These are phyloP conservation scores for Dolichopus griseipennis DNA, from an alignment of 2,888 invertebrate genomes.

Conservation along the genomic window DNA sequence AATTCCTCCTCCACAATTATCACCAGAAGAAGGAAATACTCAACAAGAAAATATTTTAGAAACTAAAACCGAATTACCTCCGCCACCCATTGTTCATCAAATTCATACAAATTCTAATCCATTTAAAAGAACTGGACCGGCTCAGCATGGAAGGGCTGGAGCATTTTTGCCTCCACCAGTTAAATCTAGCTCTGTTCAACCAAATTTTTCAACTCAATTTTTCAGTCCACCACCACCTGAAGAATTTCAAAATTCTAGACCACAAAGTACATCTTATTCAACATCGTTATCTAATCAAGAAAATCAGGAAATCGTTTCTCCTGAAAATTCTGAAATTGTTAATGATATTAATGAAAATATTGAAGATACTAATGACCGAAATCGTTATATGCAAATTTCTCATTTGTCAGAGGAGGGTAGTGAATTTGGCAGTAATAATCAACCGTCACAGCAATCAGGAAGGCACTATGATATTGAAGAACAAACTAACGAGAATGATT, in stretches of 20 bases:
- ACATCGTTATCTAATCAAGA: neutral
- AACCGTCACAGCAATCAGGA: slow-evolving; percentile 17
- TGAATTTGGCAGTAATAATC: slow-evolving; percentile 23
- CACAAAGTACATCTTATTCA: slow-evolving; percentile 26
- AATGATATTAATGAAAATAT: slow-evolving; percentile 34
- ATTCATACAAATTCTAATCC: slow-evolving; percentile 18
- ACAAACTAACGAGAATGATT: slow-evolving; percentile 39
- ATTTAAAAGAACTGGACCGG: slow-evolving; percentile 20
- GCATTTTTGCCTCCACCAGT: slow-evolving; percentile 16
- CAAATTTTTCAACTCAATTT: slow-evolving; percentile 29
- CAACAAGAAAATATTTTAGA: slow-evolving; percentile 10
- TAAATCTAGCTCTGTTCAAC: slow-evolving; percentile 17
- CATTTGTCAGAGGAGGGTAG: slow-evolving; percentile 54
- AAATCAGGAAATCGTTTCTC: slow-evolving; percentile 51
- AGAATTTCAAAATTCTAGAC: slow-evolving; percentile 39
- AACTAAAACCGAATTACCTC: slow-evolving; percentile 18
- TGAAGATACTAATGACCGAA: slow-evolving; percentile 53
- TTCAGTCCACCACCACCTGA: slow-evolving; percentile 30
- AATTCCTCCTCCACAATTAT: slow-evolving; percentile 21
- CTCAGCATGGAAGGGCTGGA: slow-evolving; percentile 16
- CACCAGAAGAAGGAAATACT: slow-evolving; percentile 18
- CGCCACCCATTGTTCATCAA: slow-evolving; percentile 19
- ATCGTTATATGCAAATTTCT: slow-evolving; percentile 69
- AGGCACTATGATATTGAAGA: slow-evolving; percentile 22
- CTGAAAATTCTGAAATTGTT: slow-evolving; percentile 58